phyloP scores from a whole-genome alignment of 1,140 invertebrate species.

The Scaptomyza hsui region DNA sequence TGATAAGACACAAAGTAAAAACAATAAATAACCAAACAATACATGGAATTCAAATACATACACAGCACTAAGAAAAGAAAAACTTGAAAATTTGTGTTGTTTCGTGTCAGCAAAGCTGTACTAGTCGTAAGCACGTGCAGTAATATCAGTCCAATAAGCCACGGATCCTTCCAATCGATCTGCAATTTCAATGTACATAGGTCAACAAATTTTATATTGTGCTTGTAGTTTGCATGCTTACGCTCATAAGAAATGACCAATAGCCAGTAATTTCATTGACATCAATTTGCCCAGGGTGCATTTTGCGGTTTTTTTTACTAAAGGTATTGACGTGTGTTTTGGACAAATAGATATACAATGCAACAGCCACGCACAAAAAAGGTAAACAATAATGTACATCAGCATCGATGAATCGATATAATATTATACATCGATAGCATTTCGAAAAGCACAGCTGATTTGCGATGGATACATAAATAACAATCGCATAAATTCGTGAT shows the following conservation, averaged over 20 bases:
- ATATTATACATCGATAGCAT: neutral
- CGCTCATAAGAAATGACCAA: constrained; percentile 86
- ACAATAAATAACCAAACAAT: neutral
- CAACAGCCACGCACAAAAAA: constrained; percentile 22
- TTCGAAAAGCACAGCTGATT: constrained; percentile 3
- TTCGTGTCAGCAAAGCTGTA: constrained; percentile 91
- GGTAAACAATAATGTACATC: constrained; percentile 19
- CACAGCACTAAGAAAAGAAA: constrained; percentile 91
- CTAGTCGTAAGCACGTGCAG: constrained; percentile 91
- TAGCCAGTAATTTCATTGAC: constrained; percentile 87
- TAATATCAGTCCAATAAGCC: constrained; percentile 90
- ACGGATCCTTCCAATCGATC: constrained; percentile 95
- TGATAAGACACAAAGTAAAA: constrained; percentile 82
- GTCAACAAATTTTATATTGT: neutral
- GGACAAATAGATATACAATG: neutral
- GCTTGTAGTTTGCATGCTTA: constrained; percentile 80
- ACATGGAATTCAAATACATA: constrained; percentile 85
- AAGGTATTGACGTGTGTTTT: neutral
- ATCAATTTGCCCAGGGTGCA: constrained; percentile 84
- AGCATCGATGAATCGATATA: constrained; percentile 1
- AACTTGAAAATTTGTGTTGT: constrained; percentile 94
- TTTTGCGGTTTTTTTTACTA: constrained; percentile 4
- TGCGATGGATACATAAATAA: neutral
- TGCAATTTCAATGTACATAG: constrained; percentile 84
- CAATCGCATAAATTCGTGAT: neutral